Percentiles rank a stretch among this genome's conserved stretches.
phyloP scores from a whole-genome alignment of 2,888 invertebrate genomes.

The Heliconius hortense region DNA sequence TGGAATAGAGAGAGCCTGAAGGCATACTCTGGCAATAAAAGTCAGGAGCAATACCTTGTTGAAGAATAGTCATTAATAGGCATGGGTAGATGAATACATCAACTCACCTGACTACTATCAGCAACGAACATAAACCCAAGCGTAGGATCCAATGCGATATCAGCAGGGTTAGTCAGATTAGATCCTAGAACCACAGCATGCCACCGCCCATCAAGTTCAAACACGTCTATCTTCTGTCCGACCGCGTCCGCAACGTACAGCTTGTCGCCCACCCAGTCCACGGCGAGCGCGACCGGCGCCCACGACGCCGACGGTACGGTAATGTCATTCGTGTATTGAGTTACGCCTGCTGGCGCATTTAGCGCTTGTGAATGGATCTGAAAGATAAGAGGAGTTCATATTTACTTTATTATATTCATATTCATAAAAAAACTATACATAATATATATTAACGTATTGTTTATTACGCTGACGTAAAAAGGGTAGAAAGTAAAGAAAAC shows the following conservation, averaged over 20 bases:
- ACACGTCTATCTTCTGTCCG: constrained; percentile 95
- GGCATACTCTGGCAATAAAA: no score
- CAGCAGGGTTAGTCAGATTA: constrained; percentile 94
- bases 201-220: constrained; percentile 92
- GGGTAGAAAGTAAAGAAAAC: no score
- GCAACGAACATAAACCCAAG: constrained; percentile 94
- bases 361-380: constrained; percentile 85
- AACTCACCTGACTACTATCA: constrained; percentile 87
- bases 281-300: constrained; percentile 94
- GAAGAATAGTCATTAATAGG: no score
- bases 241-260: constrained; percentile 96
- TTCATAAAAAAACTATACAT: no score
- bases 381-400: background rate
- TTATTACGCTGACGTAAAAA: no score
- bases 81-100: no score
- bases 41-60: no score
- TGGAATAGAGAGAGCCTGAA: no score
- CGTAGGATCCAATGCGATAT: constrained; percentile 96
- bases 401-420: background rate
- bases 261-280: constrained; percentile 98
- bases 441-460: no score
- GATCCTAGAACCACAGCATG: constrained; percentile 96
- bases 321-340: constrained; percentile 66
- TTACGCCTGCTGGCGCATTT: constrained; percentile 66
- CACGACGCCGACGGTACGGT: constrained; percentile 89